These are phyloP conservation scores for Muscina levida DNA, from an alignment of 2,888 invertebrate species.

Conservation along the genomic window DNA sequence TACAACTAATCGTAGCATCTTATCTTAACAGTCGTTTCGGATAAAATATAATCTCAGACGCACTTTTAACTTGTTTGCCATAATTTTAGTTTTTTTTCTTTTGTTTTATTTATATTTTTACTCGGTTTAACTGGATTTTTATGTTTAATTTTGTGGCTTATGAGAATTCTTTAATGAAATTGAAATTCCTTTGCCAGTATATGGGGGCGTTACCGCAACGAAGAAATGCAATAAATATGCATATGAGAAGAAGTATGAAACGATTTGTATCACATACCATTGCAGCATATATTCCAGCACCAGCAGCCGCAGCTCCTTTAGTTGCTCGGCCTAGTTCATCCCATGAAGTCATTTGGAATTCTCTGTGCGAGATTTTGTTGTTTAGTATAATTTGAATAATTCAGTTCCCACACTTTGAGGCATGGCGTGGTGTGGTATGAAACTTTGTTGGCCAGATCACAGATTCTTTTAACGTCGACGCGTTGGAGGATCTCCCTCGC, in stretches of 20 bases:
- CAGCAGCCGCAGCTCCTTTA: conserved; percentile 4
- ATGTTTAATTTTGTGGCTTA: conserved; percentile 33
- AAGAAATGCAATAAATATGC: conserved; percentile 79
- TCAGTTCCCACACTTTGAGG: conserved; percentile 75
- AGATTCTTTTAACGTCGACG: conserved; percentile 22
- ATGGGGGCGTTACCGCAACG: conserved; percentile 78
- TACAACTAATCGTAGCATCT: too few species aligned
- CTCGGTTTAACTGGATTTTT: conserved; percentile 16
- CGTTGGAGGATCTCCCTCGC: conserved; percentile 61
- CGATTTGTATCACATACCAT: conserved; percentile 6
- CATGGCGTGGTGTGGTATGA: too few species aligned
- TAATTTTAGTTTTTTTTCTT: too few species aligned
- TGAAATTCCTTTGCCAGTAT: conserved; percentile 77
- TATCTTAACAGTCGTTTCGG: too few species aligned
- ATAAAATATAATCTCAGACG: too few species aligned
- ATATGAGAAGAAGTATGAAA: conserved; percentile 71
- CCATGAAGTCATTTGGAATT: not conserved
- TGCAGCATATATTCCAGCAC: not conserved
- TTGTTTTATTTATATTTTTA: conserved; percentile 52
- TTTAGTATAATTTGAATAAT: conserved; percentile 75
- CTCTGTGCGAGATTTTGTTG: conserved; percentile 2
- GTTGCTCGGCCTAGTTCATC: not conserved
- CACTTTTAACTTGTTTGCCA: too few species aligned
- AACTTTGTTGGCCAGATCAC: not conserved
- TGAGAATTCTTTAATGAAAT: conserved; percentile 72